A percentile compares a stretch with the other conserved stretches of the same genome.
These are phyloP conservation scores for Sparidentex hasta DNA, from an alignment of 2,797 vertebrate genomes.

Conservation along the genomic window DNA sequence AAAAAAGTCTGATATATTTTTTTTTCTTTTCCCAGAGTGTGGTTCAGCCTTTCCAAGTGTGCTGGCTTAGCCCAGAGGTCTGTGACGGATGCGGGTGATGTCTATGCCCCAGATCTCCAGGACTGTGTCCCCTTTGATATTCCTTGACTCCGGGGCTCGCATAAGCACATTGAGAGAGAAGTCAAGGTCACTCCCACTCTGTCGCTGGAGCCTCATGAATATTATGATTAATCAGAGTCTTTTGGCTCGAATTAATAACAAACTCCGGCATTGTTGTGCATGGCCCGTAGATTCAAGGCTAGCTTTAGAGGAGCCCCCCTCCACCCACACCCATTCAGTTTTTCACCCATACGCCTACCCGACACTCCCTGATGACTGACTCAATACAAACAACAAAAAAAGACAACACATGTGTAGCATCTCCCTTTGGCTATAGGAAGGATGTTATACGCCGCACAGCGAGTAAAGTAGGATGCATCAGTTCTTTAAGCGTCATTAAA, in stretches of 20 bases:
- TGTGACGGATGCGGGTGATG: slow-evolving; percentile 81
- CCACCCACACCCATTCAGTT: slow-evolving; percentile 22
- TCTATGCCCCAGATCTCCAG: slow-evolving; percentile 83
- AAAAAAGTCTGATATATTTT: slow-evolving; percentile 64
- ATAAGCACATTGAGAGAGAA: slow-evolving; percentile 76
- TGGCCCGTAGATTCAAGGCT: slow-evolving; percentile 62
- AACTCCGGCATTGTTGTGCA: slow-evolving; percentile 67
- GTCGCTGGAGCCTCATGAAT: slow-evolving; percentile 82
- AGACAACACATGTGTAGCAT: slow-evolving; percentile 14
- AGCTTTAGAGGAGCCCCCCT: slow-evolving; percentile 57
- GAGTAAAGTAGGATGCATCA: slow-evolving; percentile 20
- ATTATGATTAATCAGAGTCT: slow-evolving; percentile 84
- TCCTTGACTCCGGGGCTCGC: slow-evolving; percentile 73
- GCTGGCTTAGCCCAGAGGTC: slow-evolving; percentile 72
- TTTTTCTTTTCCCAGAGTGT: slow-evolving; percentile 52
- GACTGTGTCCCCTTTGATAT: slow-evolving; percentile 86
- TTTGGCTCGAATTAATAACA: slow-evolving; percentile 81
- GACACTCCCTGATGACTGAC: slow-evolving; percentile 45
- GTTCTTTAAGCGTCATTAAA: slow-evolving; percentile 20
- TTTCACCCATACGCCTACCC: slow-evolving; percentile 43
- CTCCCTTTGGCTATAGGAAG: slow-evolving; percentile 26
- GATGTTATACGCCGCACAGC: slow-evolving; percentile 30
- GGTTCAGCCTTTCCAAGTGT: slow-evolving; percentile 62
- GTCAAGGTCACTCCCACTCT: slow-evolving; percentile 84
- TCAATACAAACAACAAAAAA: slow-evolving; percentile 53